Conservation (phyloP, 2,797 vertebrate species). For the Coregonus suidteri region DNA sequence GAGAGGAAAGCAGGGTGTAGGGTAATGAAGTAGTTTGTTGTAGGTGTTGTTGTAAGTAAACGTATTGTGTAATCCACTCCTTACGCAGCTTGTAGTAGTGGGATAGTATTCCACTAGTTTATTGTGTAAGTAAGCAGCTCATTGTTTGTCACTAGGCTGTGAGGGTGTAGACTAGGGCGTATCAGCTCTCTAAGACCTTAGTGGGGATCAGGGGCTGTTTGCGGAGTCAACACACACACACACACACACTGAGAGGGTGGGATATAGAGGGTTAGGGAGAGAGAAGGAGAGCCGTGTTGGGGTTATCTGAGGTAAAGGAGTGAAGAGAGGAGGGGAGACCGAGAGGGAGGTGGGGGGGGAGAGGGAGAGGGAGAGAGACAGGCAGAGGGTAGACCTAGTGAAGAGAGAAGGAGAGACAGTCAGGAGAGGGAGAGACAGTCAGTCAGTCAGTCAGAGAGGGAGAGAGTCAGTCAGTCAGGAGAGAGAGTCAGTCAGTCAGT, state of each 20-base stretch:
- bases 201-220: neutral
- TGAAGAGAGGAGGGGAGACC: too few relatives aligned
- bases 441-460: neutral
- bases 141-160: neutral
- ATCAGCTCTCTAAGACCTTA: neutral
- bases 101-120: too few relatives aligned
- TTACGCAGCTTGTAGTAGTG: too few relatives aligned
- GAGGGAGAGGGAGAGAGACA: too few relatives aligned
- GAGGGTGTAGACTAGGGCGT: neutral
- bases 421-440: too few relatives aligned
- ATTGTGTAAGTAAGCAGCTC: too few relatives aligned
- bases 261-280: too few relatives aligned
- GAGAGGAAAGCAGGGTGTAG: neutral
- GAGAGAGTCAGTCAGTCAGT: too few relatives aligned
- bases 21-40: neutral
- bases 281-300: neutral
- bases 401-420: too few relatives aligned
- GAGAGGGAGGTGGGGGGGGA: too few relatives aligned
- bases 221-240: neutral
- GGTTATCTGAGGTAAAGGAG: neutral
- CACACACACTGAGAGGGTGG: neutral
- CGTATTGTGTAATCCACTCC: neutral
- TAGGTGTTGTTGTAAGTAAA: neutral
- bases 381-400: too few relatives aligned
- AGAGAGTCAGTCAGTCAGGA: neutral